Evolutionary conservation across 1,140 invertebrate genomes (phyloP), one percentile per base, ranked within the genome.

Genomic region (Halictus rubicundus): DNA sequence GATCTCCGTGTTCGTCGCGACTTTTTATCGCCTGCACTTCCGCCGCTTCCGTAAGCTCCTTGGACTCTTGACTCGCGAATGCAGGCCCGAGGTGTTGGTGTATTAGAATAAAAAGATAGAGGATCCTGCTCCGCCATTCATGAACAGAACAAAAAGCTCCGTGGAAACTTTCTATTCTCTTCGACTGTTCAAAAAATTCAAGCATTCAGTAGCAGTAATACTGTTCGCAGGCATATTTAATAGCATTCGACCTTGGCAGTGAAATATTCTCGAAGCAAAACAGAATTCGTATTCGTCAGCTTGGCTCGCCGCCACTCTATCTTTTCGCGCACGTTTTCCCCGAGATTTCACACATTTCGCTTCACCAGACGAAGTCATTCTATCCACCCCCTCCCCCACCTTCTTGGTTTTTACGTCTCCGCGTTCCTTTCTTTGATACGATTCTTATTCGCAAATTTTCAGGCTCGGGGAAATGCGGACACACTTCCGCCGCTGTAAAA

Each of bases 11-110:
- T 74, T 52, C 54, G 69, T 23, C 25, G 60, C 64, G 79, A 46
- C 74, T 70, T 81, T 81, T 81, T 81, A 81, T 81, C 80, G 75
- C 46, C 52, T 27, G 61, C 64, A 52, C 61, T 78, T 81, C 68
- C 74, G 37, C 59, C 19, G 74, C 27, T 23, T 68, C 77, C 61
- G 68, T 57, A 54, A 46, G 39, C 64, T 39, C 74, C 3, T 59
- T 42, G 16, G 64, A 61, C 57, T 63, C 19, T 37, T 76, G 60
- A 68, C 61, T 63, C 54, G 49, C 63, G 77, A 80, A 60, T 52
- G 25, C n/a, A 54, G 12, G 37, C 8, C 8, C 32, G 27, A 37
- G 63, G 27, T 37, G 64, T n/a, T n/a, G n/a, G 39, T 65, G 52
- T 76, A 52, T 81, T 78, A 72, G 78, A 80, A 65, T 32, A 76